Conservation (phyloP, 2,113 vertebrate genomes). For the Apeltes quadracus region DNA sequence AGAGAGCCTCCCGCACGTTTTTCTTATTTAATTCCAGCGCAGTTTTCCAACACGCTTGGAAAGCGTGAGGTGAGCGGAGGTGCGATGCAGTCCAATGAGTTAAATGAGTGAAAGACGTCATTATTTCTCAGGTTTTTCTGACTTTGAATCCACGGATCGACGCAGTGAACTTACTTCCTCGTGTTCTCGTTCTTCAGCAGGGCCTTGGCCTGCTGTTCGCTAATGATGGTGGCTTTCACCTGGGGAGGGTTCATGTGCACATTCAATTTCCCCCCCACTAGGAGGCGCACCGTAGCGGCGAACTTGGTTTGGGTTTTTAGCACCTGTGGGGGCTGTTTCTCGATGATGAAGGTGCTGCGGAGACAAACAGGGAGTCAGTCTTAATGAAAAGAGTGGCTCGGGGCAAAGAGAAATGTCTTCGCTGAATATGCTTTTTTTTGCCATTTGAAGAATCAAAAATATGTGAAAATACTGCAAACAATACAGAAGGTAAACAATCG, state of each 20-base stretch:
- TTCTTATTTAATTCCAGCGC: neutral
- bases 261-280: constrained; percentile 95
- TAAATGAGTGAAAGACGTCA: no score
- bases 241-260: constrained; percentile 99
- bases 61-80: neutral
- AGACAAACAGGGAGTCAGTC: constrained; percentile 17
- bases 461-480: neutral
- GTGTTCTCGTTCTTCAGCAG: constrained; percentile 92
- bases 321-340: constrained; percentile 98
- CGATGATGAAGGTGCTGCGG: constrained; percentile 96
- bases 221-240: constrained; percentile 98
- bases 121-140: neutral
- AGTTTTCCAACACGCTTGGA: neutral
- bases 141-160: neutral
- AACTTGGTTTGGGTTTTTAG: constrained; percentile 98
- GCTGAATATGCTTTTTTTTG: neutral
- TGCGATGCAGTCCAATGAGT: neutral
- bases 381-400: neutral
- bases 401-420: neutral
- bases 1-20: neutral
- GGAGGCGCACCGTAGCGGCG: constrained; percentile 92
- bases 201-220: constrained; percentile 93
- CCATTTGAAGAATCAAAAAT: neutral
- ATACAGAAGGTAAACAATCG: neutral
- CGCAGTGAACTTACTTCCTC: constrained; percentile 82